phyloP scores from a whole-genome alignment of 2,888 invertebrate species.

The Achlya flavicornis region DNA sequence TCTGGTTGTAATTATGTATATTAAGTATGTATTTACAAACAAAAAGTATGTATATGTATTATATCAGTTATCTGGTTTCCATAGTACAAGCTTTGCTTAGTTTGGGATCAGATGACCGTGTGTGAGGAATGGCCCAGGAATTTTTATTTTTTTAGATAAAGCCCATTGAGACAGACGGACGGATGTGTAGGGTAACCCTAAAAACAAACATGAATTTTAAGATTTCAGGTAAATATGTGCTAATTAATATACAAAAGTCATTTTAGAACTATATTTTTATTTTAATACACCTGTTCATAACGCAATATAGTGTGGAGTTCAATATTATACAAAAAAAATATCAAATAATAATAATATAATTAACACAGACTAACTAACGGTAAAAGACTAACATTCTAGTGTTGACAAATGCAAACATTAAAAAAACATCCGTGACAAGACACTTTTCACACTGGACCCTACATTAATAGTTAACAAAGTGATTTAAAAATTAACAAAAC shows the following conservation, averaged over 20 bases:
- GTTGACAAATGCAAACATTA: slow-evolving; percentile 60
- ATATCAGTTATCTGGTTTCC: no score
- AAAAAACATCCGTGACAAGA: slow-evolving; percentile 30
- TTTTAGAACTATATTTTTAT: slow-evolving; percentile 77
- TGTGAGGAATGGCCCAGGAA: no score
- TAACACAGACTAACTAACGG: slow-evolving; percentile 67
- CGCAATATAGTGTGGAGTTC: slow-evolving; percentile 71
- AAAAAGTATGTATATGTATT: no score
- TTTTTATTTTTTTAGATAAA: no score
- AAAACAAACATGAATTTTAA: neutral
- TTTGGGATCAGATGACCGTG: no score
- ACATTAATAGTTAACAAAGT: neutral
- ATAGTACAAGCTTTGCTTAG: no score
- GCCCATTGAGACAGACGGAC: no score
- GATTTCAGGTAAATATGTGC: slow-evolving; percentile 7
- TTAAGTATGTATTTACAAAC: no score
- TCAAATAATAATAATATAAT: slow-evolving; percentile 66
- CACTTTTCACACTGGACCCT: slow-evolving; percentile 26
- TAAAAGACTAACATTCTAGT: slow-evolving; percentile 51
- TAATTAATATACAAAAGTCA: slow-evolving; percentile 40
- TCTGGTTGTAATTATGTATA: no score
- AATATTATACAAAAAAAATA: slow-evolving; percentile 76
- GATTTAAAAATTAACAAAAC: no score
- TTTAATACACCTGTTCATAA: slow-evolving; percentile 77
- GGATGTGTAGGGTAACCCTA: no score